These are phyloP conservation scores for Sakesphorus luctuosus DNA, from an alignment of 2,113 vertebrate genomes.

Conservation along the genomic window DNA sequence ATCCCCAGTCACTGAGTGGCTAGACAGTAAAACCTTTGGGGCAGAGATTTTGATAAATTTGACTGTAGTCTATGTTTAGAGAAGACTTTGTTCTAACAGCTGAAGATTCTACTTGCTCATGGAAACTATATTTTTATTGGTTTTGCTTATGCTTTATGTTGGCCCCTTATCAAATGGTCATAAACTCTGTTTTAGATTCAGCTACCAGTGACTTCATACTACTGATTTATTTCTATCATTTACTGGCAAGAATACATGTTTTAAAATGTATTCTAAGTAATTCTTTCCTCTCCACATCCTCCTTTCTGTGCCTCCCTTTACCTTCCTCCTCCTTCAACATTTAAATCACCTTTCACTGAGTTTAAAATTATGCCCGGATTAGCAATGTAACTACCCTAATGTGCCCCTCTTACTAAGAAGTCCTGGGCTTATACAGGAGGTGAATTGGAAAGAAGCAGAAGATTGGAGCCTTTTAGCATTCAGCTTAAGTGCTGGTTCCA, in stretches of 20 bases:
- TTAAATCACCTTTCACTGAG: constrained; percentile 38
- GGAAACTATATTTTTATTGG: constrained; percentile 43
- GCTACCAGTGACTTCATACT: constrained; percentile 43
- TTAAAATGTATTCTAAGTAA: neutral
- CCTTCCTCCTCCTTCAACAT: neutral
- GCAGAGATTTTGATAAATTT: neutral
- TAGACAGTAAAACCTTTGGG: neutral
- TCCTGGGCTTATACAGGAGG: constrained; percentile 50
- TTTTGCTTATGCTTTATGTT: constrained; percentile 52
- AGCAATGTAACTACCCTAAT: constrained; percentile 45
- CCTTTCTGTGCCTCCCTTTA: neutral
- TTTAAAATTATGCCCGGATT: constrained; percentile 43
- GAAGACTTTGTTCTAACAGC: neutral
- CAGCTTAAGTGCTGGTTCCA: constrained; percentile 69
- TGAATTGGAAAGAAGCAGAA: constrained; percentile 48
- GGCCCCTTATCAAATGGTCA: constrained; percentile 38
- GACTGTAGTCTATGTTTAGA: neutral
- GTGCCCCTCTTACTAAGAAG: constrained; percentile 53
- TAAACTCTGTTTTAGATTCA: constrained; percentile 57
- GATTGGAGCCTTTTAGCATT: constrained; percentile 72
- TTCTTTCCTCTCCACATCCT: neutral
- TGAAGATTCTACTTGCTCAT: neutral
- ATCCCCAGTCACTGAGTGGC: neutral
- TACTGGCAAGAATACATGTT: constrained; percentile 52
- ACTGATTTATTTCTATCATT: constrained; percentile 63